Conservation (phyloP, 2,797 vertebrate species). For the Sebastes vulpes region DNA sequence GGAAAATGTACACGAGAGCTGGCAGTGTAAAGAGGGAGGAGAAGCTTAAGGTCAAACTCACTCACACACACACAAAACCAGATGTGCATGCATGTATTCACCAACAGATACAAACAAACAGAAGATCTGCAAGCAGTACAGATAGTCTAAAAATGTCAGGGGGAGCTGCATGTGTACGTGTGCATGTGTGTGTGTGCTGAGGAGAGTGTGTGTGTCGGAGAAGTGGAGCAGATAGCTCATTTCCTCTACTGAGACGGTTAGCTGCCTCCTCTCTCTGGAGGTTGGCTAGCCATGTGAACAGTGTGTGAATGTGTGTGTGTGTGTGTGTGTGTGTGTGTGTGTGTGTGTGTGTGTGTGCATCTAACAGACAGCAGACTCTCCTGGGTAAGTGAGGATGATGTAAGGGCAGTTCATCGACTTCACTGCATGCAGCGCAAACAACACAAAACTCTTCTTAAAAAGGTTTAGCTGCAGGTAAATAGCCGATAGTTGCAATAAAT, state of each 20-base stretch:
- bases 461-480: slow-evolving; percentile 7
- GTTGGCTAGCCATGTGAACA: slow-evolving; percentile 58
- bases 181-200: background rate
- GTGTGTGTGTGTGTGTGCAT: slow-evolving; percentile 5
- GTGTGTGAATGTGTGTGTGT: slow-evolving; percentile 7
- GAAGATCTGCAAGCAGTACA: slow-evolving; percentile 44
- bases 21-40: slow-evolving; percentile 80
- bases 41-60: slow-evolving; percentile 84
- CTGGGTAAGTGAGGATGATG: slow-evolving; percentile 53
- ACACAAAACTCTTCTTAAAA: slow-evolving; percentile 6
- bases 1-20: slow-evolving; percentile 65
- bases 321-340: slow-evolving; percentile 10
- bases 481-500: background rate
- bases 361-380: slow-evolving; percentile 54
- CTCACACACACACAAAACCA: slow-evolving; percentile 25
- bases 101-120: slow-evolving; percentile 57
- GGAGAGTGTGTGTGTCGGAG: slow-evolving; percentile 24
- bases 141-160: slow-evolving; percentile 55
- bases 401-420: slow-evolving; percentile 58
- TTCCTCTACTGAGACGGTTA: slow-evolving; percentile 73
- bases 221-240: slow-evolving; percentile 81
- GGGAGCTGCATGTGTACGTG: slow-evolving; percentile 11
- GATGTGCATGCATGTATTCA: slow-evolving; percentile 31
- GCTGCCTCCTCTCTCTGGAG: slow-evolving; percentile 70
- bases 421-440: background rate